A percentile compares a stretch with the other conserved stretches of the same genome.
These are phyloP conservation scores for Pteropus alecto DNA, from an alignment of 2,113 vertebrate species.

Conservation along the genomic window DNA sequence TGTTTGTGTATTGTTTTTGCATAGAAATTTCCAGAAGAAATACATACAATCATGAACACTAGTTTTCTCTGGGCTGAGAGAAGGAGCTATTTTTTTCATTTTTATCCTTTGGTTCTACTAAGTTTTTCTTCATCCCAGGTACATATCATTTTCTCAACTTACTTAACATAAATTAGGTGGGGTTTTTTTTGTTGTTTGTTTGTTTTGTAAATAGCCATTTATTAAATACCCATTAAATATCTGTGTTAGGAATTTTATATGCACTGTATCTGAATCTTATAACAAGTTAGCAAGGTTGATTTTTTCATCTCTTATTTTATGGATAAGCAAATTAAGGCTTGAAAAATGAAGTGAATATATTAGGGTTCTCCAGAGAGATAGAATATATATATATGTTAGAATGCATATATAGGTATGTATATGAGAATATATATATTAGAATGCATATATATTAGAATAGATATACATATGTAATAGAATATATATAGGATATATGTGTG, in stretches of 20 bases:
- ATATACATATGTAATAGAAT: background rate
- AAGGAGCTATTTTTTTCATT: constrained; percentile 2
- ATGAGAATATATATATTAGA: background rate
- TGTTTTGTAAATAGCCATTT: background rate
- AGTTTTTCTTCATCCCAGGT: background rate
- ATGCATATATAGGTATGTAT: too few relatives aligned
- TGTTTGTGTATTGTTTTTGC: background rate
- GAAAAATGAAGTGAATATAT: background rate
- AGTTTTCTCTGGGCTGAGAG: background rate
- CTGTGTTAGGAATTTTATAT: background rate
- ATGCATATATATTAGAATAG: too few relatives aligned
- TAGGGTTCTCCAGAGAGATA: background rate
- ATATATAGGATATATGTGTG: too few relatives aligned
- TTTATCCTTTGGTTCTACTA: background rate
- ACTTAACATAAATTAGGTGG: background rate
- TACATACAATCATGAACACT: background rate
- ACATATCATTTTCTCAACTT: background rate
- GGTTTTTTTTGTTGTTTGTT: background rate
- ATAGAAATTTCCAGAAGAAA: constrained; percentile 14
- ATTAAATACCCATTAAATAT: background rate
- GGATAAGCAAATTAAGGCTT: background rate
- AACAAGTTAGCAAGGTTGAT: background rate
- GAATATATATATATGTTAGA: background rate
- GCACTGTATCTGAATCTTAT: background rate
- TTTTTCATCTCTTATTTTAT: background rate